Conservation (phyloP, 2,888 invertebrate species). For the Colostygia pectinataria region DNA sequence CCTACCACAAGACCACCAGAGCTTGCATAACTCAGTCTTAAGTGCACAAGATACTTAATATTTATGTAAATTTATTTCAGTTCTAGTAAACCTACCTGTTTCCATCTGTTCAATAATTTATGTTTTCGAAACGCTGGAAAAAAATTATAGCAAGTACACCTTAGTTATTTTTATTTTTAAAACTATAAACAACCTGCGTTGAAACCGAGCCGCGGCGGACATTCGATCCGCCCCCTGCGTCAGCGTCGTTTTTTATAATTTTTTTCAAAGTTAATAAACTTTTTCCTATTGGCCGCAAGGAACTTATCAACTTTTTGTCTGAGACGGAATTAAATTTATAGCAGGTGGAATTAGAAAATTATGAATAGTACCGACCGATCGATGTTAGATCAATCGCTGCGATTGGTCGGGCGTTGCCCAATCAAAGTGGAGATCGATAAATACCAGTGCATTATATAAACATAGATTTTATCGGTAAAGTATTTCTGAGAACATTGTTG, state of each 20-base stretch:
- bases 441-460: conserved; percentile 6
- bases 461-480: neutral
- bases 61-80: too few species aligned
- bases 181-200: conserved; percentile 68
- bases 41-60: too few species aligned
- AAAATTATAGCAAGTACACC: conserved; percentile 32
- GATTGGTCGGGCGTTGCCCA: conserved; percentile 51
- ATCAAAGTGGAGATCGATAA: conserved; percentile 52
- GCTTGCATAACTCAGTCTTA: too few species aligned
- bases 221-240: conserved; percentile 71
- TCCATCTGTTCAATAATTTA: conserved; percentile 3
- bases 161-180: conserved; percentile 44
- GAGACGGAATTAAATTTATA: conserved; percentile 74
- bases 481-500: too few species aligned
- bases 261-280: conserved; percentile 71
- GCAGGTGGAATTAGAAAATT: conserved; percentile 65
- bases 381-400: conserved; percentile 39
- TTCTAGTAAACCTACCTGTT: neutral
- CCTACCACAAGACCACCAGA: too few species aligned
- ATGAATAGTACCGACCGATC: conserved; percentile 54
- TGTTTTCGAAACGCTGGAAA: conserved; percentile 19
- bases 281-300: conserved; percentile 78
- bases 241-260: conserved; percentile 58
- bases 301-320: conserved; percentile 67
- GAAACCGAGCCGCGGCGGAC: conserved; percentile 56